Conservation (phyloP, 2,888 invertebrate genomes). For the Bombyx huttoni region DNA sequence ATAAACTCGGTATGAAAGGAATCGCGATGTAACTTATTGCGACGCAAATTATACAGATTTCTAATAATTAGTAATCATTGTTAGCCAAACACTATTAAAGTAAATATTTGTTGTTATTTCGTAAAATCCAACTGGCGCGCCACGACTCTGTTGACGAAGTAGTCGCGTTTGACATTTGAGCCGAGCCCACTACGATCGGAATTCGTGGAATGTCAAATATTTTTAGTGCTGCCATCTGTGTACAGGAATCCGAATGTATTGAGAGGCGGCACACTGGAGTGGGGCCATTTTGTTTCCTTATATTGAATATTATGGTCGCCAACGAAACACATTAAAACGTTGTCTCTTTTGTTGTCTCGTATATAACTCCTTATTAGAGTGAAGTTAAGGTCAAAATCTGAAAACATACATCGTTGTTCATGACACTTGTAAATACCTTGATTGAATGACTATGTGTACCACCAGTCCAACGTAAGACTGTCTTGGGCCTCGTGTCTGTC, state of each 20-base stretch:
- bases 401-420: background rate
- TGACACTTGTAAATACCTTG: background rate
- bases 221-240: conserved; percentile 76
- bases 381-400: background rate
- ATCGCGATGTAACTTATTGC: conserved; percentile 39
- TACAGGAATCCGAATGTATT: conserved; percentile 53
- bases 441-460: background rate
- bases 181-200: conserved; percentile 78
- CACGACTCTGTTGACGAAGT: conserved; percentile 72
- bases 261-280: conserved; percentile 54
- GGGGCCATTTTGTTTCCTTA: conserved; percentile 14
- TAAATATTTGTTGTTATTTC: conserved; percentile 62
- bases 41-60: conserved; percentile 37
- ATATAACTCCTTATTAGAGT: background rate
- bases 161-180: conserved; percentile 80
- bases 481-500: background rate
- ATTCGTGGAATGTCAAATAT: conserved; percentile 79
- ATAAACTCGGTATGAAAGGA: conserved; percentile 26
- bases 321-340: conserved; percentile 3
- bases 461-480: background rate
- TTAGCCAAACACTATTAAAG: conserved; percentile 47
- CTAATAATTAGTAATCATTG: conserved; percentile 57
- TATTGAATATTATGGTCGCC: background rate
- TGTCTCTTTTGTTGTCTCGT: background rate
- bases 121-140: conserved; percentile 69